Evolutionary conservation across 2,797 vertebrate species (phyloP), one percentile per base, ranked within the genome.

Genomic region (Sciurus vulgaris): DNA sequence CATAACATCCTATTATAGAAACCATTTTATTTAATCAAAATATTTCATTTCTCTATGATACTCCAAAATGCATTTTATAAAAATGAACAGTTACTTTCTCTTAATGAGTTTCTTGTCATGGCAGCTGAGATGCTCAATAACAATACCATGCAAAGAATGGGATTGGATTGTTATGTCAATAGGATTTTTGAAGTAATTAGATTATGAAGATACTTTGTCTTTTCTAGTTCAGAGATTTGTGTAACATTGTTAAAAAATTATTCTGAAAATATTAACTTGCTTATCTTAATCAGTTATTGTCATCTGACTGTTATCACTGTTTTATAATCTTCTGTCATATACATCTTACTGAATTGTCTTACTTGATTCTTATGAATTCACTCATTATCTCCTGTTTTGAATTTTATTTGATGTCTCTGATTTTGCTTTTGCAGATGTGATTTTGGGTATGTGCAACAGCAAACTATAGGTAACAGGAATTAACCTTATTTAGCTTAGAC

Each of bases 221-320:
- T 95, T 97, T 97, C 96, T 98, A 97, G 87, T 93, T 97, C 89
- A 89, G 92, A 98, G 97, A 95, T 63, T 93, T 93, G 90, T 97
- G 93, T 97, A 98, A 97, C 94, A 97, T 79, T 9, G 0, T 96
- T 98, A 97, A 98, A 97, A 98, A 98, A 98, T 98, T 94, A 97
- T 98, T 97, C 97, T 96, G 97, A 97, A 97, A 97, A 97, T 97
- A 97, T 97, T 96, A 98, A 97, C 95, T 96, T 98, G 98, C 97
- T 98, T 98, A 96, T 97, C 98, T 98, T 98, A 97, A 98, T 98
- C 95, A 98, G 97, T 95, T 97, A 93, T 93, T 98, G 95, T 97
- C 95, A 83, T 38, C 78, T 94, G 59, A 97, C 93, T 97, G 81
- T 96, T 95, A 93, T 97, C 94, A 95, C 44, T 96, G 87, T 96